A percentile compares a stretch with the other conserved stretches of the same genome.
Evolutionary conservation across 2,888 invertebrate species (phyloP).

Genomic region (Aelia acuminata): DNA sequence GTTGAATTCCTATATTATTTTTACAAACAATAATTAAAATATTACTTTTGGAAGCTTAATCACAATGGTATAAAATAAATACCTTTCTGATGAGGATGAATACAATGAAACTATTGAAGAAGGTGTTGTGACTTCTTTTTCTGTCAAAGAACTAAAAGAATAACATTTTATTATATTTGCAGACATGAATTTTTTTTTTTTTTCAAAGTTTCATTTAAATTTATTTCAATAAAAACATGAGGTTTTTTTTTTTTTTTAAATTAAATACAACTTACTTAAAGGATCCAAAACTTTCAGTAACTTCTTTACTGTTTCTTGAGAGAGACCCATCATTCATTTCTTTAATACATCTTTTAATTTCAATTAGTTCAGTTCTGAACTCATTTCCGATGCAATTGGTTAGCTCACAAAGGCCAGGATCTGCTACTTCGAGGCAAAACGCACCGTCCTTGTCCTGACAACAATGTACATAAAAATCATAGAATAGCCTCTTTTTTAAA

Average conservation of each 20-base stretch:
- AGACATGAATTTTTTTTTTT: no score
- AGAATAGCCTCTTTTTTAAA: no score
- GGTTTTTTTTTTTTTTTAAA: neutral
- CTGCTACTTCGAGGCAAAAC: slow-evolving; percentile 60
- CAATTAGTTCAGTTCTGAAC: slow-evolving; percentile 23
- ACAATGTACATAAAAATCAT: neutral
- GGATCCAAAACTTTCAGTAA: neutral
- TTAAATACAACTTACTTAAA: neutral
- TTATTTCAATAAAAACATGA: neutral
- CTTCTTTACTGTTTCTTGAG: slow-evolving; percentile 17
- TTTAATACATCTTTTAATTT: slow-evolving; percentile 42
- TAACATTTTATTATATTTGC: neutral
- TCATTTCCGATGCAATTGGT: slow-evolving; percentile 56
- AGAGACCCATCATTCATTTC: neutral
- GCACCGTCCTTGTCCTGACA: slow-evolving; percentile 56
- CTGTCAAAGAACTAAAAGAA: neutral
- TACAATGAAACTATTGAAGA: slow-evolving; percentile 27
- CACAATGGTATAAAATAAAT: slow-evolving; percentile 70
- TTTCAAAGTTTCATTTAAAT: no score
- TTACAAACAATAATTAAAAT: neutral
- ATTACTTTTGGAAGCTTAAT: neutral
- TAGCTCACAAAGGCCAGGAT: slow-evolving; percentile 60
- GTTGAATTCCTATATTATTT: neutral
- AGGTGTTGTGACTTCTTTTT: neutral
- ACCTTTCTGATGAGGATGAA: slow-evolving; percentile 23